phyloP scores from a whole-genome alignment of 2,888 invertebrate genomes.

The Eretmocerus hayati region DNA sequence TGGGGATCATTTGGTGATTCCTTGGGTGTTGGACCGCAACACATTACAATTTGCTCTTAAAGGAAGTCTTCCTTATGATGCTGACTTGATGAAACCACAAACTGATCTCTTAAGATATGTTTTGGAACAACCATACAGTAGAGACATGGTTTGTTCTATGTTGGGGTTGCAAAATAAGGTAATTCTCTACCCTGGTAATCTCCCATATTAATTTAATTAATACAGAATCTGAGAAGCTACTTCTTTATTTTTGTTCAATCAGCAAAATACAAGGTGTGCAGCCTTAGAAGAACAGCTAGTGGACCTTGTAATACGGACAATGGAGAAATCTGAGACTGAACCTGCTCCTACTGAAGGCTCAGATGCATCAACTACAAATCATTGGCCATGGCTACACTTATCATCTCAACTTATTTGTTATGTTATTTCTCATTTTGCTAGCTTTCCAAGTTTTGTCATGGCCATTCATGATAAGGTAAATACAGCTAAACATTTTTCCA shows the following conservation, averaged over 20 bases:
- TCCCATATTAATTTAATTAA: background rate
- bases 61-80: conserved; percentile 79
- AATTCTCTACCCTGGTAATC: background rate
- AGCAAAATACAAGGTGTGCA: conserved; percentile 77
- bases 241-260: conserved; percentile 3
- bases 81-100: conserved; percentile 82
- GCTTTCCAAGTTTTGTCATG: conserved; percentile 86
- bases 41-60: conserved; percentile 66
- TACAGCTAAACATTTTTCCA: too few species aligned
- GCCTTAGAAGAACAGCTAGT: conserved; percentile 90
- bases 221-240: background rate
- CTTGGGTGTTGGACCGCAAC: conserved; percentile 86
- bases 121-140: conserved; percentile 87
- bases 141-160: conserved; percentile 95
- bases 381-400: conserved; percentile 87
- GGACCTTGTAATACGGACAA: conserved; percentile 80
- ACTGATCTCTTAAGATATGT: conserved; percentile 82
- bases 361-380: conserved; percentile 58
- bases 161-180: conserved; percentile 68
- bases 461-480: conserved; percentile 75
- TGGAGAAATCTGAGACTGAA: conserved; percentile 80
- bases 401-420: conserved; percentile 93
- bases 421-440: conserved; percentile 88
- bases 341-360: conserved; percentile 52
- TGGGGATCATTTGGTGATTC: conserved; percentile 77